These are phyloP conservation scores for Tragelaphus scriptus DNA, from an alignment of 2,113 vertebrate species.

Conservation along the genomic window DNA sequence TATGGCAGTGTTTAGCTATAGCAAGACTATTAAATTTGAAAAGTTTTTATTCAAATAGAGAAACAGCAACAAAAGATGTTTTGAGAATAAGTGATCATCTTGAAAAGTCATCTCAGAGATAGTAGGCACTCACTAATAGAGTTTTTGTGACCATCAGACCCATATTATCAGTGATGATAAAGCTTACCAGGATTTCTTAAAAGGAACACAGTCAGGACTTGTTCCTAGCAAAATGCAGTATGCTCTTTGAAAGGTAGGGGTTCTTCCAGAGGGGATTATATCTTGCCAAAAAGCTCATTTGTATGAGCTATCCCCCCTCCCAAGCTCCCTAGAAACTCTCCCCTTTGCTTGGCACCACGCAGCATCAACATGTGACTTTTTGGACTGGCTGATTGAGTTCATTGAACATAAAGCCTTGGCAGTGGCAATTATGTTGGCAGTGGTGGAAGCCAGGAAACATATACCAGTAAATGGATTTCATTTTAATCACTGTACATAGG, in stretches of 20 bases:
- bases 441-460: conserved; percentile 68
- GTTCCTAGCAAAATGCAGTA: conserved; percentile 71
- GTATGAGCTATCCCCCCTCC: conserved; percentile 57
- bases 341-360: conserved; percentile 59
- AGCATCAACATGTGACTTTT: conserved; percentile 58
- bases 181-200: conserved; percentile 36
- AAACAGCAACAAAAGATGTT: background rate
- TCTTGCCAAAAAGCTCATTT: conserved; percentile 72
- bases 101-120: background rate
- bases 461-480: conserved; percentile 69
- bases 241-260: conserved; percentile 66
- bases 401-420: conserved; percentile 70
- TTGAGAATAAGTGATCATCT: background rate
- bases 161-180: background rate
- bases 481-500: conserved; percentile 63
- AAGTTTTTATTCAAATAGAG: background rate
- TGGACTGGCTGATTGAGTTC: conserved; percentile 63
- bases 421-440: conserved; percentile 66
- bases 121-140: background rate
- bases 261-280: conserved; percentile 59
- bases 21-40: background rate
- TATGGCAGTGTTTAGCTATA: background rate
- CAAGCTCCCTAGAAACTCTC: conserved; percentile 52
- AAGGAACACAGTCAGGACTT: conserved; percentile 57
- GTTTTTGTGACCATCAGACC: background rate